Evolutionary conservation across 2,797 vertebrate species (phyloP), one percentile per base, ranked within the genome.

Genomic region (Thripadectes ignobilis): DNA sequence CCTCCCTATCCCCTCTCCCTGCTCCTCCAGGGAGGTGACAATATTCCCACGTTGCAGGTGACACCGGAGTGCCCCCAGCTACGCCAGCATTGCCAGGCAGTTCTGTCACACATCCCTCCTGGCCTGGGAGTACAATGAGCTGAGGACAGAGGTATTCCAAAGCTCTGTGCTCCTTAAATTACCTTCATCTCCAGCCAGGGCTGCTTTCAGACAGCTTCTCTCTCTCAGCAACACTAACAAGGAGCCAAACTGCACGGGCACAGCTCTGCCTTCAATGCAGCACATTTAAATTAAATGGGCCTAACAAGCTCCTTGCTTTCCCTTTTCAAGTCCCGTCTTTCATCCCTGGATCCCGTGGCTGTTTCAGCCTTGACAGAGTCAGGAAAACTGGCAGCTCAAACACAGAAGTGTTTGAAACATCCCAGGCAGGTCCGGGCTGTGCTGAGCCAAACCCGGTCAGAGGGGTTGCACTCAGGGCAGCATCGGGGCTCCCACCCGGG

Each of bases 181-280:
- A 76, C 62, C 86, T 92, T 83, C 14, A 90, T 91, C 88, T 90
- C 65, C 89, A 82, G 38, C 89, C 75, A 43, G 30, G 65, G 30
- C 77, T 83, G 86, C 83, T 79, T 57, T 79, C 45, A 84, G 85
- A 36, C 21, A 30, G 17, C 71, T 84, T 77, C 38, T 72, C 41
- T 85, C 69, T 45, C 72, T 51, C 7, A 32, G 52, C 22, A 54
- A 82, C 51, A 82, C 63, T 75, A 92, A 85, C 58, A 57, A 69
- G 66, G 73, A 87, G 59, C 66, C 63, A 34, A 91, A 87, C 75
- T 27, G 46, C 88, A 65, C 2, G 38, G 65, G 39, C 65, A 21
- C 32, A 52, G 63, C 85, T 69, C 74, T 43, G 57, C 52, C 84
- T 87, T 84, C 69, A 79, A 91, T 39, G 38, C 13, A 15, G 66